These are phyloP conservation scores for Irena cyanogastra DNA, from an alignment of 2,113 vertebrate species.

Conservation along the genomic window DNA sequence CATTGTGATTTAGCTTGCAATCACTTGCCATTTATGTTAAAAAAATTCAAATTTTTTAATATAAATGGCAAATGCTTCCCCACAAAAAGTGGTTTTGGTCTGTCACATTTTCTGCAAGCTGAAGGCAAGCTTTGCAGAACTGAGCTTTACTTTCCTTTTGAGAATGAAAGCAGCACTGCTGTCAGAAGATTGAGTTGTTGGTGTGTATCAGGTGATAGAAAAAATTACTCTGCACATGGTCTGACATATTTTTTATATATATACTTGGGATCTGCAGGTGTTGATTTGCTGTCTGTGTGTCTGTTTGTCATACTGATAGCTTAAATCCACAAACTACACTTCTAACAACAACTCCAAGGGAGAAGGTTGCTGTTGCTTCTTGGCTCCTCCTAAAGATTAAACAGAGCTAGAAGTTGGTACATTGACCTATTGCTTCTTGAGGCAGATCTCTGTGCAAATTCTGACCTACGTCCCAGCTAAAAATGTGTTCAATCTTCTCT, in stretches of 20 bases:
- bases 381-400: background rate
- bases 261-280: background rate
- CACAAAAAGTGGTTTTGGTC: background rate
- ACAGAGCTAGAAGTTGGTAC: background rate
- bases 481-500: slow-evolving; percentile 1
- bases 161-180: slow-evolving; percentile 53
- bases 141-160: slow-evolving; percentile 55
- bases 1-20: background rate
- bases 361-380: background rate
- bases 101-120: background rate
- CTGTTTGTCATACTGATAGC: background rate
- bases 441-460: background rate
- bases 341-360: background rate
- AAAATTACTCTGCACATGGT: background rate
- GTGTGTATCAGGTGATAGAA: slow-evolving; percentile 20
- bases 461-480: slow-evolving; percentile 35
- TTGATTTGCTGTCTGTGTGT: background rate
- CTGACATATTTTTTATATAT: background rate
- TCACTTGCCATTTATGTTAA: background rate
- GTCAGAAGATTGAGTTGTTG: slow-evolving; percentile 6
- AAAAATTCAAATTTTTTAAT: background rate
- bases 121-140: background rate
- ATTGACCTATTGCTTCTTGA: background rate
- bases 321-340: background rate
- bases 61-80: background rate